Conservation (phyloP, 2,888 invertebrate species). For the Autographa gamma region DNA sequence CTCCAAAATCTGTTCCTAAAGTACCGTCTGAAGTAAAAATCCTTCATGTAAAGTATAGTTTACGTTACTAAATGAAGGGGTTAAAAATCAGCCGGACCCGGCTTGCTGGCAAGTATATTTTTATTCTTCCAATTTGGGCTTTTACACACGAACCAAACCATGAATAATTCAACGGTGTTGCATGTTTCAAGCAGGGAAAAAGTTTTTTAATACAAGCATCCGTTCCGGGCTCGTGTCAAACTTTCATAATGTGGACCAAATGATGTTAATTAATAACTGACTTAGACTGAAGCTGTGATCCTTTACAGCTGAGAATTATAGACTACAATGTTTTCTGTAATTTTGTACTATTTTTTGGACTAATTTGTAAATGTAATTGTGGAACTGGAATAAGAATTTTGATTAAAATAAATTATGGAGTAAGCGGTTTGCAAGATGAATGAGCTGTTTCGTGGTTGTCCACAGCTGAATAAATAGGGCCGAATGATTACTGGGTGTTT, state of each 20-base stretch:
- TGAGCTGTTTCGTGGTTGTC: slow-evolving; percentile 11
- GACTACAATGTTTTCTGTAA: slow-evolving; percentile 36
- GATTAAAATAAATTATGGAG: slow-evolving; percentile 31
- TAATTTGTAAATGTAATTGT: slow-evolving; percentile 33
- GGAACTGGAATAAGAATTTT: slow-evolving; percentile 20
- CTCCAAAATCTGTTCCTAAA: background rate
- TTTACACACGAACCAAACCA: slow-evolving; percentile 59
- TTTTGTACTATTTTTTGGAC: slow-evolving; percentile 22
- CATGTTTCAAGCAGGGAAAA: slow-evolving; percentile 66
- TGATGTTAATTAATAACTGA: slow-evolving; percentile 61
- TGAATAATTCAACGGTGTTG: slow-evolving; percentile 68
- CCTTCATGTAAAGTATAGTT: background rate
- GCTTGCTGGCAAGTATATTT: slow-evolving; percentile 56
- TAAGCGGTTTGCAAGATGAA: slow-evolving; percentile 22
- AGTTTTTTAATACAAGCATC: slow-evolving; percentile 68
- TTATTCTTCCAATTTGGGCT: slow-evolving; percentile 61
- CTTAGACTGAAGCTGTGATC: slow-evolving; percentile 48
- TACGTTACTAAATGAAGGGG: slow-evolving; percentile 20
- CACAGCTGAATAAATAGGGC: slow-evolving; percentile 11
- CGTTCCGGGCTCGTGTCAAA: slow-evolving; percentile 59
- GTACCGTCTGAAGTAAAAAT: background rate
- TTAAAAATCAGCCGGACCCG: slow-evolving; percentile 26
- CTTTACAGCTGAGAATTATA: slow-evolving; percentile 41
- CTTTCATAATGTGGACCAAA: slow-evolving; percentile 64
- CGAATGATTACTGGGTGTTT: slow-evolving; percentile 10